phyloP scores from a whole-genome alignment of 2,113 vertebrate species.

The Puffinus mauretanicus region DNA sequence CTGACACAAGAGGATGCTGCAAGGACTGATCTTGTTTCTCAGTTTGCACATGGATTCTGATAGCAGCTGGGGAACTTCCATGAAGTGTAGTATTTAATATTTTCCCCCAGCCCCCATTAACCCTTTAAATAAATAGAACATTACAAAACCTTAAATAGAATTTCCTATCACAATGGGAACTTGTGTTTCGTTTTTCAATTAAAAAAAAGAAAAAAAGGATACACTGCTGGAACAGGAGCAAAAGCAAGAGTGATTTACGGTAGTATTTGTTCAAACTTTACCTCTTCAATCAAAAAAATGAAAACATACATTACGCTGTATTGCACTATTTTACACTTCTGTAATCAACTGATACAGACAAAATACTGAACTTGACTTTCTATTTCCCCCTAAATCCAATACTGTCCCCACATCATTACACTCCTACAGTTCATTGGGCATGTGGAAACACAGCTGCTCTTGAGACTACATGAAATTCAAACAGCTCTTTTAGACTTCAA shows the following conservation, averaged over 20 bases:
- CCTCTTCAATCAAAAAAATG: neutral
- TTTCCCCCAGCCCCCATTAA: neutral
- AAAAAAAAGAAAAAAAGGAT: neutral
- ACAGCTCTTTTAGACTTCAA: neutral
- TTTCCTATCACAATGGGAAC: neutral
- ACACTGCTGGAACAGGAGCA: neutral
- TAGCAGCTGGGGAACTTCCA: neutral
- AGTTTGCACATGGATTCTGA: neutral
- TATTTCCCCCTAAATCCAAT: neutral
- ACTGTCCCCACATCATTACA: neutral
- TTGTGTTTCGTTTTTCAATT: neutral
- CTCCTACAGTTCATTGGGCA: neutral
- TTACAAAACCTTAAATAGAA: neutral
- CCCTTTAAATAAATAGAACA: neutral
- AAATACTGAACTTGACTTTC: neutral
- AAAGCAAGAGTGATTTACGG: neutral
- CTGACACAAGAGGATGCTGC: neutral
- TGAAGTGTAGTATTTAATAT: neutral
- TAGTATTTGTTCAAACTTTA: neutral
- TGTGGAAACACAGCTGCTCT: neutral
- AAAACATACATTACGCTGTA: neutral
- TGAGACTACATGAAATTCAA: neutral
- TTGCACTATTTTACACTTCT: neutral
- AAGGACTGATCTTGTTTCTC: neutral
- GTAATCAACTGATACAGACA: neutral